Evolutionary conservation across 2,888 invertebrate genomes (phyloP).

Genomic region (Lithophane leautieri): DNA sequence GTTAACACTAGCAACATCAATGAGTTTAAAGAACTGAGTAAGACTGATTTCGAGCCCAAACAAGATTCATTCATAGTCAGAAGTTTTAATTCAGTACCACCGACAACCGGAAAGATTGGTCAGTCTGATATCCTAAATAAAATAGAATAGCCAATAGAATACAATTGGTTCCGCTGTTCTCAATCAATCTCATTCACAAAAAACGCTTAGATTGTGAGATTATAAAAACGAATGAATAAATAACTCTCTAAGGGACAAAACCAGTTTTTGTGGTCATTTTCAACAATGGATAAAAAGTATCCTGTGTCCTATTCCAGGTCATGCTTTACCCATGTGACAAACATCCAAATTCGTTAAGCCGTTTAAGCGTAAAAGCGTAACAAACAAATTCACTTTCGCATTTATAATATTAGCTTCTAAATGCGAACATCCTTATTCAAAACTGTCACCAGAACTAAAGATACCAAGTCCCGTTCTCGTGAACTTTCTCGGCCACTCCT

Average conservation of each 20-base stretch:
- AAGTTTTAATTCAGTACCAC: background rate
- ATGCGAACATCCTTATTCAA: slow-evolving; percentile 8
- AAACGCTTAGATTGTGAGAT: slow-evolving; percentile 19
- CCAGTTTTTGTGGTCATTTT: background rate
- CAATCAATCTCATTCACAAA: slow-evolving; percentile 44
- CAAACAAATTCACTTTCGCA: too few relatives aligned
- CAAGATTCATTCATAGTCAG: background rate
- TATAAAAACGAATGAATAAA: slow-evolving; percentile 21
- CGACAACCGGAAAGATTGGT: slow-evolving; percentile 22
- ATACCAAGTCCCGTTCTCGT: background rate
- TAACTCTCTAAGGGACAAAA: slow-evolving; percentile 11
- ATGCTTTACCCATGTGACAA: too few relatives aligned
- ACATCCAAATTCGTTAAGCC: too few relatives aligned
- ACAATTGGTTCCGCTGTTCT: slow-evolving; percentile 44
- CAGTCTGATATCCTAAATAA: slow-evolving; percentile 14
- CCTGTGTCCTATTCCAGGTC: too few relatives aligned
- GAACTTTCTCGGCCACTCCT: slow-evolving; percentile 48
- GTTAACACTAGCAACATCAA: background rate
- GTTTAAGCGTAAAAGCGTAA: too few relatives aligned
- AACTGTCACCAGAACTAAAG: background rate
- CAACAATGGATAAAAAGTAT: too few relatives aligned
- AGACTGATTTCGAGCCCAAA: background rate
- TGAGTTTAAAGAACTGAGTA: background rate
- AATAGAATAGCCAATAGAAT: slow-evolving; percentile 27
- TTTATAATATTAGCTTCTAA: too few relatives aligned